Conservation (phyloP, 2,888 invertebrate genomes). For the Spicauda simplicius region DNA sequence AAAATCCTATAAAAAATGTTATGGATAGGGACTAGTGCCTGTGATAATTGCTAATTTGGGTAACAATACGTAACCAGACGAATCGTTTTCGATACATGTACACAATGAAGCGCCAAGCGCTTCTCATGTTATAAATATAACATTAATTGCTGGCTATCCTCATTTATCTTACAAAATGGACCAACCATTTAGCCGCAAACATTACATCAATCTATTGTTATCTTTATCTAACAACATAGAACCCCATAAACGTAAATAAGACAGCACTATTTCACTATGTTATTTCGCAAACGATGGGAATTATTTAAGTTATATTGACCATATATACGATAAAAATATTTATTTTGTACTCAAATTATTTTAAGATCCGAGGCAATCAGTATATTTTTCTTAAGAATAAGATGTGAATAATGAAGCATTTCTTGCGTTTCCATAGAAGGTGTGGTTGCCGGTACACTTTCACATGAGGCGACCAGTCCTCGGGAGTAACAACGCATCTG, state of each 20-base stretch:
- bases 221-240: conserved; percentile 18
- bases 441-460: no score
- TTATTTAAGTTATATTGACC: background rate
- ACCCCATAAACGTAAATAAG: conserved; percentile 20
- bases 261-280: conserved; percentile 1
- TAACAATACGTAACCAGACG: no score
- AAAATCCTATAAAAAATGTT: no score
- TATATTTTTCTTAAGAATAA: no score
- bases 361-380: background rate
- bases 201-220: conserved; percentile 9
- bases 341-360: background rate
- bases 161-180: background rate
- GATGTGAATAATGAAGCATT: no score
- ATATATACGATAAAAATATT: background rate
- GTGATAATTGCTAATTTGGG: no score
- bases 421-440: no score
- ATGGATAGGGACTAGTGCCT: no score
- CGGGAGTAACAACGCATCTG: no score
- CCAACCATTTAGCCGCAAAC: background rate
- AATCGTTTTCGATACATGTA: no score
- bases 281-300: background rate
- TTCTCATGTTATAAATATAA: background rate
- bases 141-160: background rate
- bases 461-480: no score
- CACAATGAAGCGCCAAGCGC: no score